Conservation (phyloP, 1,140 invertebrate species). For the Bilobella aurantiaca region DNA sequence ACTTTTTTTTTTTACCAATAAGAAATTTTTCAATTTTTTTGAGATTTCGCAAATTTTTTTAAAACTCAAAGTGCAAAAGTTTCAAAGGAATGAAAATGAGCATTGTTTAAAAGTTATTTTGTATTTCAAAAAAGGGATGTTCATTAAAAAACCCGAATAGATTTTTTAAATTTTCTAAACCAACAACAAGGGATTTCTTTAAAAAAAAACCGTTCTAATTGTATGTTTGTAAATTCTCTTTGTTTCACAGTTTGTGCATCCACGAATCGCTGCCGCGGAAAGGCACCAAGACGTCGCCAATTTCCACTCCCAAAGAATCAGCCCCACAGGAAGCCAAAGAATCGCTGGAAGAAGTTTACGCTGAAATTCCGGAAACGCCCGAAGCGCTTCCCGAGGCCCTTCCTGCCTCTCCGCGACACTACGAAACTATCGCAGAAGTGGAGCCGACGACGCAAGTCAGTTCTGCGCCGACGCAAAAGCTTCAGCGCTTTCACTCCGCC, state of each 20-base stretch:
- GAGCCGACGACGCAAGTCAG: neutral
- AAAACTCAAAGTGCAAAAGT: no score
- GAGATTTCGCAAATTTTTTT: no score
- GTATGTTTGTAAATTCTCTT: slow-evolving; percentile 10
- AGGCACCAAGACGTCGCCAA: slow-evolving; percentile 14
- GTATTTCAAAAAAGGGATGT: no score
- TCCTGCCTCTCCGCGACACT: slow-evolving; percentile 17
- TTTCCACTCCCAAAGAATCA: slow-evolving; percentile 9
- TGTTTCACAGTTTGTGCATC: slow-evolving; percentile 33
- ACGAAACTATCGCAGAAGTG: slow-evolving; percentile 31
- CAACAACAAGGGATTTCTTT: no score
- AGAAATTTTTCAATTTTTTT: no score
- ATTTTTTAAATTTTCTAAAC: no score
- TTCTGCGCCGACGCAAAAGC: slow-evolving; percentile 15
- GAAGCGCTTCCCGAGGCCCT: neutral
- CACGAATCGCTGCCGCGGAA: slow-evolving; percentile 37
- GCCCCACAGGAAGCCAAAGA: slow-evolving; percentile 10
- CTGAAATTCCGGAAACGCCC: neutral
- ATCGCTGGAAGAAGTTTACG: neutral
- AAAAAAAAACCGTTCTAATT: neutral
- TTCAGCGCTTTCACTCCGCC: slow-evolving; percentile 24
- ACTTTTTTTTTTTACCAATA: neutral
- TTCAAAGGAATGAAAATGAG: no score
- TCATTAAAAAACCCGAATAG: no score
- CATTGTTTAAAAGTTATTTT: no score